Evolutionary conservation across 2,113 vertebrate species (phyloP).

Genomic region (Bujurquina vittata): DNA sequence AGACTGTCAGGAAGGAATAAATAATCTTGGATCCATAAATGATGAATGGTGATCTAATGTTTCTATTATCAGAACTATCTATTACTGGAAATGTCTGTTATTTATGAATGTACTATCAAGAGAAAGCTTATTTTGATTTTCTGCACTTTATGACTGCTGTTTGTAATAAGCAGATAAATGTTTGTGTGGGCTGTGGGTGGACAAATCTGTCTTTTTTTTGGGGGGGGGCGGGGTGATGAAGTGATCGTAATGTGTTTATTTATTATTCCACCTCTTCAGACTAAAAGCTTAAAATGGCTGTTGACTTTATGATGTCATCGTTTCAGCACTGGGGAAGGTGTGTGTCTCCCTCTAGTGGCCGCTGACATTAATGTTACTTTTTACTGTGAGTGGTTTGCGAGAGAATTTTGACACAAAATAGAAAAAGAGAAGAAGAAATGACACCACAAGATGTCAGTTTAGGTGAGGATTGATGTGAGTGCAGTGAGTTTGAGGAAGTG

Average conservation of each 20-base stretch:
- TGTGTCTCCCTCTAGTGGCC: conserved; percentile 66
- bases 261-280: not conserved
- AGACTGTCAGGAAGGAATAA: not conserved
- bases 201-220: not conserved
- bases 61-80: not conserved
- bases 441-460: not conserved
- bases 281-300: conserved; percentile 44
- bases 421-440: not conserved
- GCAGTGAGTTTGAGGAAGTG: accelerated
- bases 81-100: not conserved
- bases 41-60: not conserved
- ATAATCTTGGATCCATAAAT: not conserved
- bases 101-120: not conserved
- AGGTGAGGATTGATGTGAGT: not conserved
- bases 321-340: conserved; percentile 19
- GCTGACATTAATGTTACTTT: accelerated
- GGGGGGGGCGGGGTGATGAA: not conserved
- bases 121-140: not conserved
- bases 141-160: not conserved
- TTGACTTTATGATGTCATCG: conserved; percentile 29
- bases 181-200: not conserved
- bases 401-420: not conserved
- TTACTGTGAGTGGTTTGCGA: not conserved
- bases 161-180: conserved; percentile 1
- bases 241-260: not conserved